Evolutionary conservation across 2,888 invertebrate genomes (phyloP), one percentile per base, ranked within the genome.

Genomic region (Escarpia spicata): DNA sequence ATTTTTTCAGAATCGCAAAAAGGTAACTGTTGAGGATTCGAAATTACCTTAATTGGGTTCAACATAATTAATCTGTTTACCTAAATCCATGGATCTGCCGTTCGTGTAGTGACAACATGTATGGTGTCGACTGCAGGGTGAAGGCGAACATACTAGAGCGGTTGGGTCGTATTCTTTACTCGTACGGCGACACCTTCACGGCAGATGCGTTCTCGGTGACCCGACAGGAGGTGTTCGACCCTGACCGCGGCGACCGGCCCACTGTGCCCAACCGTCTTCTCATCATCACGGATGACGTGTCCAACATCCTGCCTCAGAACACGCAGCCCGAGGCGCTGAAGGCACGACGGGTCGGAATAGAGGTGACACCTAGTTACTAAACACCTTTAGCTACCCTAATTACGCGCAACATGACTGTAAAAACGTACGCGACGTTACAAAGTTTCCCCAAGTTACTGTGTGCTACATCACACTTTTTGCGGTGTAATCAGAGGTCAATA

Each of bases 281-380:
- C n/a, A 92, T 95, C 19, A 93, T 95, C 44, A 95, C 95, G 0
- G 95, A 96, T 92, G 96, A 96, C 93, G 94, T 96, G 31, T 96
- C 96, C n/a, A 96, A 95, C 31, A 91, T 93, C 44, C 75, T 92
- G 44, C 93, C 93, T 12, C 93, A 93, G 44, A 52, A 91, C 75
- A 75, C 75, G 75, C 26, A 26, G 75, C 26, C 75, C 6, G 75
- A 37, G 92, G 45, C 58, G 8, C 45, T 45, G 44, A 58, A 92
- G 19, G 19, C 92, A 12, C 45, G 58, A 6, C 58, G 37, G 92
- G 45, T 52, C 26, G 75, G 75, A 15, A 75, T 75, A 75, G 75
- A 75, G n/a, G 75, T 75, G 75, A 75, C 19, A 26, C 19, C 1
- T 75, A 3, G 75, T 75, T 2, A 75, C 91, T 52, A 37, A 37